Evolutionary conservation across 2,797 vertebrate genomes (phyloP), one percentile per base, ranked within the genome.

Genomic region (Pelochelys cantorii): DNA sequence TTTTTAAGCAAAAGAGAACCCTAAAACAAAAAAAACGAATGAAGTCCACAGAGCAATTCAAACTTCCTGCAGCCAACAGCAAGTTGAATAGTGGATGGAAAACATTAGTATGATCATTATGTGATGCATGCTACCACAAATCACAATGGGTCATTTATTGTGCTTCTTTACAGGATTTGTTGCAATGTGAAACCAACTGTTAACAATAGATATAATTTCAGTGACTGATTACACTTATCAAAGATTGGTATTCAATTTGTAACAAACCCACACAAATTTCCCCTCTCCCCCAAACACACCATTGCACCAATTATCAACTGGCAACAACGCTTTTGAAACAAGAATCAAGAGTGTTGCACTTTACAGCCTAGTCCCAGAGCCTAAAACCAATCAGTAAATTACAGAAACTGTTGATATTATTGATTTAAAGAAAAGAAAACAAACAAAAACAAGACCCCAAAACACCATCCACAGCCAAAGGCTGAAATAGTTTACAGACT

Each of bases 71-170:
- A 85, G 75, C 60, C 84, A 96, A 81, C 29, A 92, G 91, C 82
- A 82, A 88, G 88, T 91, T 97, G 95, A 97, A 95, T 90, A 96
- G 94, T 0, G 8, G 13, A 54, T 87, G 75, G 96, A 97, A 97
- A 97, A 92, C 90, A 55, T 94, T 92, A 93, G 97, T 93, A 97
- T 96, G 91, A 71, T 74, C 83, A 90, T 96, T 95, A 92, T 95
- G 96, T 12, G 81, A 84, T 81, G 56, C 82, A 84, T 0, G 14
- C 93, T 82, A 89, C 91, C 89, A 91, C 92, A 94, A 86, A 96
- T 91, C 92, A 94, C 90, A 94, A 80, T 94, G 59, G 80, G 78
- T 87, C n/a, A 23, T n/a, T 86, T 90, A 60, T 22, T 0, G 82
- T 6, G 1, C 71, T 82, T 87, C 84, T 79, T 91, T 68, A 56